A percentile compares a stretch with the other conserved stretches of the same genome.
Evolutionary conservation across 1,140 invertebrate genomes (phyloP).

Genomic region (Pogonomyrmex barbatus): DNA sequence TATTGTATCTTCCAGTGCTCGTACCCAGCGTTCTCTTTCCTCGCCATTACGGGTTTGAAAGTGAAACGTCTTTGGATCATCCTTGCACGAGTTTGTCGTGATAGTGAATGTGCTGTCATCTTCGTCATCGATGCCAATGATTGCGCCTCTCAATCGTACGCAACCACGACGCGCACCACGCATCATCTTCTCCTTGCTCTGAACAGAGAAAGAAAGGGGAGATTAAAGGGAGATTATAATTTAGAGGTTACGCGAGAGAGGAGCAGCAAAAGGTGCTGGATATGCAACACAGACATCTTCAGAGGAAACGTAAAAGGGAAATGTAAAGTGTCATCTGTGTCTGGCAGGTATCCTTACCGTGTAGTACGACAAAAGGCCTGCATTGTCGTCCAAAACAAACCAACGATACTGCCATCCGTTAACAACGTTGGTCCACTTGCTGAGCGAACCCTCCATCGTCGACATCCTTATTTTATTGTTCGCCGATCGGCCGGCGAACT

Average conservation of each 20-base stretch:
- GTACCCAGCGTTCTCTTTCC: constrained; percentile 98
- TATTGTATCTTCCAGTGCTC: constrained; percentile 97
- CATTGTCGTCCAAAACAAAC: constrained; percentile 99
- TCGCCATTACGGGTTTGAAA: constrained; percentile 96
- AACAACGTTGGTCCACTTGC: constrained; percentile 99
- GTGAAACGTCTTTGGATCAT: constrained; percentile 99
- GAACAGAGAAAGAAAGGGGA: constrained; percentile 18
- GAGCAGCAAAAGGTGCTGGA: not conserved
- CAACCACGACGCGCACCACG: constrained; percentile 97
- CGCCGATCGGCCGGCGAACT: constrained; percentile 1
- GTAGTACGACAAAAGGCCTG: constrained; percentile 98
- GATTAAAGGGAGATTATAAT: constrained; percentile 1
- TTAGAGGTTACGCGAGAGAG: not conserved
- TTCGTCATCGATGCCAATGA: constrained; percentile 99
- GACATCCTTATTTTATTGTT: constrained; percentile 83
- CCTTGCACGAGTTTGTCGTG: constrained; percentile 90
- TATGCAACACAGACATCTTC: not conserved
- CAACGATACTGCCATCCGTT: constrained; percentile 99
- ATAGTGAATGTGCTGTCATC: constrained; percentile 99
- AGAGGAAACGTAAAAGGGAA: not conserved
- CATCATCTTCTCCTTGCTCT: constrained; percentile 99
- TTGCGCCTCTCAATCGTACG: constrained; percentile 96
- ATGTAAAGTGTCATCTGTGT: not conserved
- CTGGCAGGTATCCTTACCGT: constrained; percentile 88
- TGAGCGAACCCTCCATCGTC: constrained; percentile 98